phyloP scores from a whole-genome alignment of 2,113 vertebrate species.

The Ictalurus punctatus region DNA sequence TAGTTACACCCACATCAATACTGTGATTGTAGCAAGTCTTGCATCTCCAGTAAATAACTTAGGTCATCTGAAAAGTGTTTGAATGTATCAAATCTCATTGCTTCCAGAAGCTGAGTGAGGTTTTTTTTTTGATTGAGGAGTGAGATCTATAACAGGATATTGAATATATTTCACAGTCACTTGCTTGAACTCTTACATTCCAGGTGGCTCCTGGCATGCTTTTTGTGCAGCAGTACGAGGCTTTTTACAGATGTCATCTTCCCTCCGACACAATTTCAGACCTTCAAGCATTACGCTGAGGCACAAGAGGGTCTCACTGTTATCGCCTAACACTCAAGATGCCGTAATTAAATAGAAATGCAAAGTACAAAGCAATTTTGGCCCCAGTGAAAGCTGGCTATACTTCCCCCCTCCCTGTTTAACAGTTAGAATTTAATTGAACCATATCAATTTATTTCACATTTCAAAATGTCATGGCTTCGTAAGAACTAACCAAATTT shows the following conservation, averaged over 20 bases:
- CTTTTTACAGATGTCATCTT: slow-evolving; percentile 55
- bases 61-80: slow-evolving; percentile 33
- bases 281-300: slow-evolving; percentile 62
- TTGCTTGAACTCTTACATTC: slow-evolving; percentile 48
- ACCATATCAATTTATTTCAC: slow-evolving; percentile 77
- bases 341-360: slow-evolving; percentile 75
- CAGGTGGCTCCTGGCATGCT: slow-evolving; percentile 50
- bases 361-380: slow-evolving; percentile 74
- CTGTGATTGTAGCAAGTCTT: slow-evolving; percentile 36
- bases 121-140: slow-evolving; percentile 14
- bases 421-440: slow-evolving; percentile 73
- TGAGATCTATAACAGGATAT: slow-evolving; percentile 55
- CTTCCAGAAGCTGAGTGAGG: slow-evolving; percentile 33
- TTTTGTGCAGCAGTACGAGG: slow-evolving; percentile 56
- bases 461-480: slow-evolving; percentile 77
- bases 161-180: slow-evolving; percentile 48
- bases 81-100: slow-evolving; percentile 44
- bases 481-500: slow-evolving; percentile 71
- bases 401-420: slow-evolving; percentile 29
- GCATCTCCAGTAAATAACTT: slow-evolving; percentile 31
- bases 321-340: slow-evolving; percentile 70
- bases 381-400: slow-evolving; percentile 54
- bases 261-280: slow-evolving; percentile 60
- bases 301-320: slow-evolving; percentile 69
- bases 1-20: slow-evolving; percentile 15